These are phyloP conservation scores for Habroteleia sp. DNA, from an alignment of 2,888 invertebrate species.

Conservation along the genomic window DNA sequence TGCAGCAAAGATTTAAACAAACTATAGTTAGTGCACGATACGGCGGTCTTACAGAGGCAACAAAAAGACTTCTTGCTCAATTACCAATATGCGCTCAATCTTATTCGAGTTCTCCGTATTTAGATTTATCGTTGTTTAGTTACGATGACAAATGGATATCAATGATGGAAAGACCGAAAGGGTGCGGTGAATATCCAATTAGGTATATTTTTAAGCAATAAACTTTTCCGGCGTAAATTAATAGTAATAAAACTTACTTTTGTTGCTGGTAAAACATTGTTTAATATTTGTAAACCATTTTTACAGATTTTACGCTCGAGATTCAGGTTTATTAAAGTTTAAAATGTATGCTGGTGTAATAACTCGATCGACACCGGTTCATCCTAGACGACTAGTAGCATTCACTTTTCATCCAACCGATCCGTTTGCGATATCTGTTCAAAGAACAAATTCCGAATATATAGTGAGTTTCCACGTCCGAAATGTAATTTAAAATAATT, in stretches of 20 bases:
- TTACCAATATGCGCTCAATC: conserved; percentile 97
- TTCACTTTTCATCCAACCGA: conserved; percentile 98
- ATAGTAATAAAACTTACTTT: neutral
- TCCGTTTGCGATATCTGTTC: conserved; percentile 97
- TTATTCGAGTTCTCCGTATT: conserved; percentile 94
- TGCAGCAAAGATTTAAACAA: conserved; percentile 90
- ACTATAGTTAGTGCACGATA: conserved; percentile 94
- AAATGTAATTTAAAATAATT: conserved; percentile 80
- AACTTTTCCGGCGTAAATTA: too few relatives aligned
- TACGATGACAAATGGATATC: conserved; percentile 98
- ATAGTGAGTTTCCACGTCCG: conserved; percentile 97
- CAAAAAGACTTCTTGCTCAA: conserved; percentile 93
- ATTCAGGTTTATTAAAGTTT: conserved; percentile 89
- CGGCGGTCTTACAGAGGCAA: conserved; percentile 94
- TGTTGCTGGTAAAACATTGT: too few relatives aligned
- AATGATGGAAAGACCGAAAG: conserved; percentile 96
- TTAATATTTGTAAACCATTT: neutral
- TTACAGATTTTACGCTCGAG: conserved; percentile 91
- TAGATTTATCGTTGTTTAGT: conserved; percentile 94
- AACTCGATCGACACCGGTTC: conserved; percentile 85
- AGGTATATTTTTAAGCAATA: conserved; percentile 82
- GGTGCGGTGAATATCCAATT: conserved; percentile 95
- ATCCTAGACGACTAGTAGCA: conserved; percentile 91
- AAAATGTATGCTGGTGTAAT: conserved; percentile 87
- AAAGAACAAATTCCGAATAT: conserved; percentile 95